Conservation (phyloP, 1,140 invertebrate genomes). For the Lordiphosa collinella region DNA sequence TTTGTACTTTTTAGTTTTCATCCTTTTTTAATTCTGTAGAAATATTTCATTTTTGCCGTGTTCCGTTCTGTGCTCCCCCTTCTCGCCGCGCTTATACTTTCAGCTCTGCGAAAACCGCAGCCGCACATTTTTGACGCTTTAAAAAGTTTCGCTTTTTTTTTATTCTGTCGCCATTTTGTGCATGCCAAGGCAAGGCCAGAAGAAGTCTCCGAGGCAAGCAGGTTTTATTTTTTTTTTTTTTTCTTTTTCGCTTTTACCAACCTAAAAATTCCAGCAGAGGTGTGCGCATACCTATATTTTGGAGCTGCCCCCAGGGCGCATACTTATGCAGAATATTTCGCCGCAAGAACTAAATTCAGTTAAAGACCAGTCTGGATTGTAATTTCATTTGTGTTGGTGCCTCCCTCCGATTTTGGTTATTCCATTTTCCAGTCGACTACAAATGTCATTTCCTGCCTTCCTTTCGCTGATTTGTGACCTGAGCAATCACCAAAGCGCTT, state of each 20-base stretch:
- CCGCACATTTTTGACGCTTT: conserved; percentile 60
- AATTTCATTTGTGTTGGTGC: conserved; percentile 1
- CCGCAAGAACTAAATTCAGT: conserved; percentile 36
- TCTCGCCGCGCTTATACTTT: background rate
- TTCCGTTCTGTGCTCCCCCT: conserved; percentile 1
- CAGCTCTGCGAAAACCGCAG: conserved; percentile 27
- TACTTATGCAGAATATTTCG: conserved; percentile 53
- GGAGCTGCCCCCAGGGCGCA: conserved; percentile 47
- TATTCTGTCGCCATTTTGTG: conserved; percentile 58
- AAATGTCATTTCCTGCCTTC: conserved; percentile 66
- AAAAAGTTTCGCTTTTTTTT: conserved; percentile 48
- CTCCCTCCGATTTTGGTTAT: conserved; percentile 56
- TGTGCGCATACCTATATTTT: conserved; percentile 69
- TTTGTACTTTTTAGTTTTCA: conserved; percentile 12
- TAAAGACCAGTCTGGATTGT: conserved; percentile 48
- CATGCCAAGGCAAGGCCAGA: conserved; percentile 24
- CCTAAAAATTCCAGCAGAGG: conserved; percentile 52
- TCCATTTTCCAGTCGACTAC: conserved; percentile 68
- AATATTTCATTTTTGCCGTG: conserved; percentile 47
- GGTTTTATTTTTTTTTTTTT: conserved; percentile 21
- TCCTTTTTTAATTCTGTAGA: conserved; percentile 22
- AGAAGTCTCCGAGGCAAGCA: conserved; percentile 21
- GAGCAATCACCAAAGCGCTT: conserved; percentile 65
- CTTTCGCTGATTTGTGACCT: conserved; percentile 57
- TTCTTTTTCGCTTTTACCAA: conserved; percentile 20